A percentile compares a stretch with the other conserved stretches of the same genome.
Conservation (phyloP, 1,140 invertebrate species). For the Drosophila takahashii region DNA sequence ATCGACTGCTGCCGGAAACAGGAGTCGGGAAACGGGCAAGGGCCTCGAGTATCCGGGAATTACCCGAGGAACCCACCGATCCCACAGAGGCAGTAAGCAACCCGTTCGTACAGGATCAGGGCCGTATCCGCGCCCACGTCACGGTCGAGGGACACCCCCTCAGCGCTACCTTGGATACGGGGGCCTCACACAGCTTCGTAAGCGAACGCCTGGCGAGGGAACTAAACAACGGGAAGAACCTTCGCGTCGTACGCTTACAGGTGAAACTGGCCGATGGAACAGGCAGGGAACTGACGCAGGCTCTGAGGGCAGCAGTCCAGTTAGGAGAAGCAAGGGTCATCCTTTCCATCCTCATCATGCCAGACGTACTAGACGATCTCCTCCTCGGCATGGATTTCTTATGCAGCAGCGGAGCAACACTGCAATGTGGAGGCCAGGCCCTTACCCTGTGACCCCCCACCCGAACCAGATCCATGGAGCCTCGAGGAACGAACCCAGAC, state of each 20-base stretch:
- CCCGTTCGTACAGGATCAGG: not conserved
- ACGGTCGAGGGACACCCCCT: not conserved
- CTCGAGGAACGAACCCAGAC: too few species aligned
- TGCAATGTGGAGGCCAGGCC: too few species aligned
- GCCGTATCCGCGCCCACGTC: not conserved
- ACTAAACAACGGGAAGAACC: not conserved
- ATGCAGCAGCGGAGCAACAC: not conserved
- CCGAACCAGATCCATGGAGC: too few species aligned
- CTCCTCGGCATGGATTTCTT: not conserved
- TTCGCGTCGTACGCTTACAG: too few species aligned
- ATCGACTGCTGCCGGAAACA: not conserved
- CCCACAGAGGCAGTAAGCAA: not conserved
- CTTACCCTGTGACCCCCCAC: too few species aligned
- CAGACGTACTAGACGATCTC: not conserved
- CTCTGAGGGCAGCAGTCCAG: too few species aligned
- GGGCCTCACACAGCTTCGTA: not conserved
- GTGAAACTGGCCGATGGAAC: not conserved
- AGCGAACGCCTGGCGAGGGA: not conserved
- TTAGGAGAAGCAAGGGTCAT: not conserved
- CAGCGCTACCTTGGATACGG: not conserved
- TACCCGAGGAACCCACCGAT: not conserved
- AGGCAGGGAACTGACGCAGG: not conserved
- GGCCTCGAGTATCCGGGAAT: conserved; percentile 1
- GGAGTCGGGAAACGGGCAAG: not conserved
- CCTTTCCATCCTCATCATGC: not conserved